Percentiles rank a stretch among this genome's conserved stretches.
These are phyloP conservation scores for Nasonia giraulti DNA, from an alignment of 1,140 invertebrate species.

Conservation along the genomic window DNA sequence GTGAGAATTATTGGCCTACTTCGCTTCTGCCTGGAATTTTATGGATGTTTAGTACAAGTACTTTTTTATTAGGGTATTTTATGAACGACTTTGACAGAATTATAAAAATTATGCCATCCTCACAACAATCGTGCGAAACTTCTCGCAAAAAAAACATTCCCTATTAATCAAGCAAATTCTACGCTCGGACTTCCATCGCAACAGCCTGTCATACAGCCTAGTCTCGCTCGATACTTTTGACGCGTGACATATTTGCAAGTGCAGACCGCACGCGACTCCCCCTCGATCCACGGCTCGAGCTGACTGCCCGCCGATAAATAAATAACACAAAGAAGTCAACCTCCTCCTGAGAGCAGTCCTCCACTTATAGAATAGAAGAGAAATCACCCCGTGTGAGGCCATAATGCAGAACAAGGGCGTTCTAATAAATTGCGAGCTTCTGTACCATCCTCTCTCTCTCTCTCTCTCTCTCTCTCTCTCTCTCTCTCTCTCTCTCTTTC, in stretches of 20 bases:
- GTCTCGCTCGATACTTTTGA: neutral
- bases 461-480: too few relatives aligned
- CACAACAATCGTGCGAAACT: neutral
- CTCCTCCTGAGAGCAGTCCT: too few relatives aligned
- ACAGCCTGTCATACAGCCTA: too few relatives aligned
- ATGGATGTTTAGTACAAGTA: too few relatives aligned
- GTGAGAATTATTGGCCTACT: neutral
- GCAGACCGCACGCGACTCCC: neutral
- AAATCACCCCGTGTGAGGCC: neutral
- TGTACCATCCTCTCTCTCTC: neutral
- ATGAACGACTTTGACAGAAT: too few relatives aligned
- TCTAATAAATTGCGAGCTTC: neutral
- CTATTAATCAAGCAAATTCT: neutral
- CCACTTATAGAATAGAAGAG: neutral
- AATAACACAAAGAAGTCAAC: neutral
- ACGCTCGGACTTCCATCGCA: conserved; percentile 8
- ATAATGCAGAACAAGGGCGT: neutral
- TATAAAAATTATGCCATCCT: neutral
- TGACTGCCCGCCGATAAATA: neutral
- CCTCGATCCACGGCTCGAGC: neutral
- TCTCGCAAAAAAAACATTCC: neutral
- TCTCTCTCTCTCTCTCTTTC: neutral
- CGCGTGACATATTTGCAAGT: neutral
- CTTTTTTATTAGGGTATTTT: too few relatives aligned
- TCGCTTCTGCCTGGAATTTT: neutral